Base-by-base conservation (phyloP, 2,888 invertebrate species). In the Candidula unifasciata region DNA sequence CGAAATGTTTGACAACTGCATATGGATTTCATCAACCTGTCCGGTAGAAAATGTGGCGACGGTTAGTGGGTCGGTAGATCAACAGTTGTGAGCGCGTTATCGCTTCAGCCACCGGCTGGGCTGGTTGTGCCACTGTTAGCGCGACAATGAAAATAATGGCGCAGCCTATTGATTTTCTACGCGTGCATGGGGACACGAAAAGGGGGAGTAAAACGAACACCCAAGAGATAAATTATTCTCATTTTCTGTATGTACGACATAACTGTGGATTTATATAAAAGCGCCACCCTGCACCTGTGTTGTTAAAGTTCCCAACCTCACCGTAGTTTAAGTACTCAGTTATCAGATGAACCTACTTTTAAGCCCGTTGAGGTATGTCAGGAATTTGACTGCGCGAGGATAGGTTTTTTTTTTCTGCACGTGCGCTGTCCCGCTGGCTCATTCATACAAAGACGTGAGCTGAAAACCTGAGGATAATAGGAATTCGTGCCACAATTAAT, bases 351-450 rank as follows among this genome's bases (percentile, higher is more conserved):
- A 37, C 44, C 13, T 73, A 44, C 73, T 44, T 52, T 73, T 44
- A 73, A 37, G 10, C n/a, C n/a, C 27, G 44, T 2, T 10, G 73
- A 73, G 73, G 44, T 33, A 73, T 44, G 73, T n/a, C 6, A 73
- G 27, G 73, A 73, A 73, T 73, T 71, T 71, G 71, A 71, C 73
- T 73, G 44, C 44, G 27, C 6, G 73, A 44, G 73, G n/a, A 73
- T 73, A n/a, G 27, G 37, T 24, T 37, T 73, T 73, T n/a, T 44
- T 24, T 37, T 73, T 73, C 44, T 44, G 73, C 73, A 73, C 73
- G 73, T 73, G 73, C n/a, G 69, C 1, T 69, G 69, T 16, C 69
- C 69, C 33, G 73, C 73, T 27, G 10, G 52, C 73, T 73, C 27
- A 73, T 73, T 73, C 73, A 73, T 73, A 73, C 73, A n/a, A 44